These are phyloP conservation scores for Gavialis gangeticus DNA, from an alignment of 2,113 vertebrate genomes.

Conservation along the genomic window DNA sequence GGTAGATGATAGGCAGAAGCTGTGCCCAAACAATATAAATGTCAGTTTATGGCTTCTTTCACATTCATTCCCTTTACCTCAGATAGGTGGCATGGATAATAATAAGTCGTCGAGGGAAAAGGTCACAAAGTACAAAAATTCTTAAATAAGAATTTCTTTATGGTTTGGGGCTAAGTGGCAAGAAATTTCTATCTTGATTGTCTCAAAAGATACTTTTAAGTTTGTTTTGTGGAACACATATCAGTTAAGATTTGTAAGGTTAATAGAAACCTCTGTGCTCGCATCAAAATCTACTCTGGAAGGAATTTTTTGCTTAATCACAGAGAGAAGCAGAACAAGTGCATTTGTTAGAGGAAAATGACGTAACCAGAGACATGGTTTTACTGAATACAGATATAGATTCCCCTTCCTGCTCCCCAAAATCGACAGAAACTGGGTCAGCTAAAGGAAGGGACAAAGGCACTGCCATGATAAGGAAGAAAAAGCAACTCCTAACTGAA, in stretches of 20 bases:
- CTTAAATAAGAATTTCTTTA: constrained; percentile 8
- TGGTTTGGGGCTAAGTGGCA: not conserved
- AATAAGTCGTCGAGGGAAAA: not conserved
- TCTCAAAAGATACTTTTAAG: not conserved
- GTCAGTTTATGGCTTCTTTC: not conserved
- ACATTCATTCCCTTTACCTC: not conserved
- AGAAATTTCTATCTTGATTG: not conserved
- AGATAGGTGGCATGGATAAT: not conserved
- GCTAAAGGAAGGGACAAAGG: not conserved
- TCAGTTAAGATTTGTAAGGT: not conserved
- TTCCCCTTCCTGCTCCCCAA: not conserved
- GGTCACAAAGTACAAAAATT: not conserved
- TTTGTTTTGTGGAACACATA: not conserved
- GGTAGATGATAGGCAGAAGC: not conserved
- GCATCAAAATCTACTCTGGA: not conserved
- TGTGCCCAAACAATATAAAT: not conserved
- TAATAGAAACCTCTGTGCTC: constrained; percentile 22
- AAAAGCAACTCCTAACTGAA: not conserved
- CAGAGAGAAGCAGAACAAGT: not conserved
- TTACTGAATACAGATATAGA: not conserved
- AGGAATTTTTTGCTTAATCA: constrained; percentile 4
- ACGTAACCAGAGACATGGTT: not conserved
- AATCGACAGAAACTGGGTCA: not conserved
- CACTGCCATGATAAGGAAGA: not conserved
- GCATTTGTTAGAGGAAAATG: not conserved